Base-by-base conservation (phyloP, 2,113 vertebrate species). In the Sphaerodactylus townsendi region DNA sequence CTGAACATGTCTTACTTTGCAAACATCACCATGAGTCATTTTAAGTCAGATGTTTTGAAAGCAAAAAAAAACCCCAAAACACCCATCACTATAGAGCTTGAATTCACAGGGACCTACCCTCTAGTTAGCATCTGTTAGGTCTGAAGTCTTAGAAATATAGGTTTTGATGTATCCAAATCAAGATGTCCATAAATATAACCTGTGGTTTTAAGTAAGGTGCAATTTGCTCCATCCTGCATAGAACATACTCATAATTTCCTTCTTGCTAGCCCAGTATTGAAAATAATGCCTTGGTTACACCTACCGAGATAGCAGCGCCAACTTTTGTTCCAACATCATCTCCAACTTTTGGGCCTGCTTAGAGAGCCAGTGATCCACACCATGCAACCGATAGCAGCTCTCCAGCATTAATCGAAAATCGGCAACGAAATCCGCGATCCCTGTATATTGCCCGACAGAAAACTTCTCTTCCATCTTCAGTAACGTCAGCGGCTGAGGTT, bases 351-450 rank as follows among this genome's bases (percentile, higher is more conserved):
- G 98, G 71, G 97, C 98, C 93, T 99, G 98, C 88, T 96, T 99
- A 90, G 98, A 99, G n/a, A 99, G 95, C 98, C 98, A 99, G 89
- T 99, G 98, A 93, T 99, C 98, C 39, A 99, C 97, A 4, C 98
- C 99, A 6, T 98, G 97, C 85, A 96, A 94, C 72, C 97, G 97
- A 86, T 99, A 99, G 90, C 98, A 99, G 10, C 96, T 97, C 93
- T 99, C 98, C 90, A 99, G 92, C 98, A 99, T 98, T 13, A 96
- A 90, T 87, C 98, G 97, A 95, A 99, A 99, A 92, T 99, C 99
- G 3, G 96, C 95, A 85, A 99, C 98, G 85, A 99, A 99, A 85
- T 98, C 98, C 1, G 97, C 97, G 88, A 99, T 98, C 66, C 95
- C 97, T 7, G 91, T 62, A 77, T 99, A 99, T 86, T 97, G 97